Conservation (phyloP, 2,888 invertebrate species). For the Amblyjoppa fuscipennis region DNA sequence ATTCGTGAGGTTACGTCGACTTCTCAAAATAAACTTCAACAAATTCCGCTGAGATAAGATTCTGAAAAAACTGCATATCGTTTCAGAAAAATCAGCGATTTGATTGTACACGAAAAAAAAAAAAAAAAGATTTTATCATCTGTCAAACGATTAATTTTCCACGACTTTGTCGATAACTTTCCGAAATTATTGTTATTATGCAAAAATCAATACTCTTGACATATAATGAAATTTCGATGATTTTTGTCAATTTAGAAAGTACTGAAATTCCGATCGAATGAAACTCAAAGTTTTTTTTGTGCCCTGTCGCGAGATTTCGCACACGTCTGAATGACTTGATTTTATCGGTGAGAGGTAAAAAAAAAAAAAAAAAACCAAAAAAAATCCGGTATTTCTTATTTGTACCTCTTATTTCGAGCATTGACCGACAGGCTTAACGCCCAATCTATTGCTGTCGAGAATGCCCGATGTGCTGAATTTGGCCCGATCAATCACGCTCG, state of each 20-base stretch:
- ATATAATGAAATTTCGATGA: background rate
- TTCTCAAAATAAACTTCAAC: too few species aligned
- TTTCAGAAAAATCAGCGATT: too few species aligned
- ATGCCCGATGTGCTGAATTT: conserved; percentile 12
- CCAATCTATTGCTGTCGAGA: conserved; percentile 34
- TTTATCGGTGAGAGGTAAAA: background rate
- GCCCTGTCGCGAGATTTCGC: background rate
- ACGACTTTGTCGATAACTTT: background rate
- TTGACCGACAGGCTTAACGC: conserved; percentile 4
- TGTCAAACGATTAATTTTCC: background rate
- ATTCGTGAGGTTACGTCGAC: too few species aligned
- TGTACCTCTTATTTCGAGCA: background rate
- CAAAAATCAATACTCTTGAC: too few species aligned
- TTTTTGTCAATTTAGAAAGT: background rate
- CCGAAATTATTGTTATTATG: background rate
- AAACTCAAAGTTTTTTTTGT: background rate
- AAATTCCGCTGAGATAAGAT: background rate
- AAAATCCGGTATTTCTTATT: background rate
- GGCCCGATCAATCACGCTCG: conserved; percentile 11
- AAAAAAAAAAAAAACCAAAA: background rate
- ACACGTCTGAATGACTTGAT: background rate
- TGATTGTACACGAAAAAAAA: too few species aligned
- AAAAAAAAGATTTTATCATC: too few species aligned
- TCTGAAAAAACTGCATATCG: background rate
- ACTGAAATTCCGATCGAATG: background rate